Evolutionary conservation across 2,113 vertebrate species (phyloP).

Genomic region (Zingel zingel): DNA sequence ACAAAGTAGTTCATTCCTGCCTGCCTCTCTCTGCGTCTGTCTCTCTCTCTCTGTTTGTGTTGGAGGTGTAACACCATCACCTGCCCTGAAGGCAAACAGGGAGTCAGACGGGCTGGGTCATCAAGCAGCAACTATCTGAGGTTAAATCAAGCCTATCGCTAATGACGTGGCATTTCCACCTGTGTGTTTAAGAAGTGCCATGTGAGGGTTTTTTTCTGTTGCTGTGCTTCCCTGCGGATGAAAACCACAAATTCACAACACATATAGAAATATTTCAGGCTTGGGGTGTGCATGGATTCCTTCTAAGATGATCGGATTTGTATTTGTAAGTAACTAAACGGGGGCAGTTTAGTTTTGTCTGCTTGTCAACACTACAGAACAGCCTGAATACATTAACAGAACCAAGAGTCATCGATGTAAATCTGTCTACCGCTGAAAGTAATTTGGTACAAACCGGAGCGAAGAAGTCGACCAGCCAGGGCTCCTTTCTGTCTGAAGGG

Average conservation of each 20-base stretch:
- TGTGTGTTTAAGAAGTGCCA: background rate
- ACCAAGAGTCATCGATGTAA: too few species aligned
- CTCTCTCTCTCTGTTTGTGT: constrained; percentile 26
- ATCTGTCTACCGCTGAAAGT: background rate
- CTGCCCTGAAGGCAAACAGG: constrained; percentile 54
- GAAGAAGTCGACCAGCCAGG: constrained; percentile 99
- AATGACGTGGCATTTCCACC: background rate
- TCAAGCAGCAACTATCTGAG: background rate
- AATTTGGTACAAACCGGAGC: constrained; percentile 86
- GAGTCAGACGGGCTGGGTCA: background rate
- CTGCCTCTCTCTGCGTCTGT: background rate
- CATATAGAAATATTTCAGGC: background rate
- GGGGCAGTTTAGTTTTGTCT: too few species aligned
- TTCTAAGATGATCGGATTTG: background rate
- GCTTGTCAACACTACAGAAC: too few species aligned
- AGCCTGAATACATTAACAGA: too few species aligned
- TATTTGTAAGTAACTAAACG: too few species aligned
- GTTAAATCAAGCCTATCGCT: background rate
- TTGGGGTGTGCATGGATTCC: too few species aligned
- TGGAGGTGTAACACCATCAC: constrained; percentile 18
- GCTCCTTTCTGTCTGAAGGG: constrained; percentile 92
- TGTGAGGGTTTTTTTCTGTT: background rate
- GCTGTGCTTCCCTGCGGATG: background rate
- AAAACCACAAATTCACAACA: background rate
- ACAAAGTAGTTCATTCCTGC: background rate